Evolutionary conservation across 2,113 vertebrate species (phyloP).

Genomic region (Carassius gibelio): DNA sequence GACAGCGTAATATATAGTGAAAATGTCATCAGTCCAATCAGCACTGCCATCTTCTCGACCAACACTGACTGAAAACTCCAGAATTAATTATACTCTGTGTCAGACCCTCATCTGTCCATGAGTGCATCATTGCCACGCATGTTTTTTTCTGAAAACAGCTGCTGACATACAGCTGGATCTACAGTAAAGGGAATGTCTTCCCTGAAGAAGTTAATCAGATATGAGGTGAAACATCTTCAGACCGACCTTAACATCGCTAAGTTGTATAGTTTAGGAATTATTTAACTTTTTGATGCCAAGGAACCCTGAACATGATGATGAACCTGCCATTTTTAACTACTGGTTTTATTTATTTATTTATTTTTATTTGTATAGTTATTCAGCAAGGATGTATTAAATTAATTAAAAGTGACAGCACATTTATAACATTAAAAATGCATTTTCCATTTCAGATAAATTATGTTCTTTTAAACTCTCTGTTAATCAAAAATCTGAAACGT

Average conservation of each 20-base stretch:
- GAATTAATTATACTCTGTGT: slow-evolving; percentile 63
- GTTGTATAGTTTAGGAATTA: too few relatives aligned
- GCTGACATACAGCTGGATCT: not conserved
- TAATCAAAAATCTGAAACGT: too few relatives aligned
- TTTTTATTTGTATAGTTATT: too few relatives aligned
- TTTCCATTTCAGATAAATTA: too few relatives aligned
- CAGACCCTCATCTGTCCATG: slow-evolving; percentile 43
- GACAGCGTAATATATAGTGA: slow-evolving; percentile 62
- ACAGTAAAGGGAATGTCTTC: not conserved
- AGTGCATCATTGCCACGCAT: not conserved
- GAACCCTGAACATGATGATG: too few relatives aligned
- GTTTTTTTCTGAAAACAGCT: slow-evolving; percentile 40
- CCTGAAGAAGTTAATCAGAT: not conserved
- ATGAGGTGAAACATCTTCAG: not conserved
- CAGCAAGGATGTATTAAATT: too few relatives aligned
- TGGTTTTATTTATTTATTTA: too few relatives aligned
- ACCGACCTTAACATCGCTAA: not conserved
- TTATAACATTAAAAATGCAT: too few relatives aligned
- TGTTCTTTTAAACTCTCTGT: too few relatives aligned
- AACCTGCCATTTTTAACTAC: too few relatives aligned
- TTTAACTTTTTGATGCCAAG: too few relatives aligned
- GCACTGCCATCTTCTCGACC: slow-evolving; percentile 59
- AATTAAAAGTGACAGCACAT: too few relatives aligned
- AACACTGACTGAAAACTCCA: slow-evolving; percentile 68
- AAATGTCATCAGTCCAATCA: slow-evolving; percentile 75